These are phyloP conservation scores for Halesus radiatus DNA, from an alignment of 1,140 invertebrate species.

Conservation along the genomic window DNA sequence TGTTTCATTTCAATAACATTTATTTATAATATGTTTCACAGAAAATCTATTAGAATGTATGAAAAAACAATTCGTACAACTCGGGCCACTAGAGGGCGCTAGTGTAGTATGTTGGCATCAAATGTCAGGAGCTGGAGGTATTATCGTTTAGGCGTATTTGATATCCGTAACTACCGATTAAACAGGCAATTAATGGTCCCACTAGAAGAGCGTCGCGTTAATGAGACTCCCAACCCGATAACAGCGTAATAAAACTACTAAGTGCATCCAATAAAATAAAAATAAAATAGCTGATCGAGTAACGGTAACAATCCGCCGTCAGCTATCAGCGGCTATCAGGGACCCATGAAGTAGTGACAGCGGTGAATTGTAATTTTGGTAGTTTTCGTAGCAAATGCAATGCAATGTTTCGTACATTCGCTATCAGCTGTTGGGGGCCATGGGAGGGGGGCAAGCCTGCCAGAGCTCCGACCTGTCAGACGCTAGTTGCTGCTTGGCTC, in stretches of 20 bases:
- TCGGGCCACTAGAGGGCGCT: too few relatives aligned
- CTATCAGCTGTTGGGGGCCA: constrained; percentile 33
- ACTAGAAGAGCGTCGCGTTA: neutral
- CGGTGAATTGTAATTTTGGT: constrained; percentile 29
- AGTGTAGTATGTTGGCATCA: too few relatives aligned
- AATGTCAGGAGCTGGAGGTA: too few relatives aligned
- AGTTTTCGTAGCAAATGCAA: too few relatives aligned
- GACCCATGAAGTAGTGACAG: neutral
- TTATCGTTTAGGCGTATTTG: too few relatives aligned
- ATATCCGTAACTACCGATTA: too few relatives aligned
- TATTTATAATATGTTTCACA: too few relatives aligned
- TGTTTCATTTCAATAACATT: too few relatives aligned
- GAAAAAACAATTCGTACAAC: too few relatives aligned
- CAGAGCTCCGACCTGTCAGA: neutral
- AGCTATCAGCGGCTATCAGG: neutral
- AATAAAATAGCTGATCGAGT: neutral
- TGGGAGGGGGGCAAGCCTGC: constrained; percentile 4
- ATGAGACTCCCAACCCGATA: neutral
- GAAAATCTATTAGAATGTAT: too few relatives aligned
- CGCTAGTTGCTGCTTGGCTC: constrained; percentile 34
- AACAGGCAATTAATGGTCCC: neutral
- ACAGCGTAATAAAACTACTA: neutral
- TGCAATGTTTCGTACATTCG: constrained; percentile 25
- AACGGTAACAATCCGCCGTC: neutral
- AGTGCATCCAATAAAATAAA: constrained; percentile 1